A percentile compares a stretch with the other conserved stretches of the same genome.
phyloP scores from a whole-genome alignment of 1,140 invertebrate species.

The Drosophila fuyamai region DNA sequence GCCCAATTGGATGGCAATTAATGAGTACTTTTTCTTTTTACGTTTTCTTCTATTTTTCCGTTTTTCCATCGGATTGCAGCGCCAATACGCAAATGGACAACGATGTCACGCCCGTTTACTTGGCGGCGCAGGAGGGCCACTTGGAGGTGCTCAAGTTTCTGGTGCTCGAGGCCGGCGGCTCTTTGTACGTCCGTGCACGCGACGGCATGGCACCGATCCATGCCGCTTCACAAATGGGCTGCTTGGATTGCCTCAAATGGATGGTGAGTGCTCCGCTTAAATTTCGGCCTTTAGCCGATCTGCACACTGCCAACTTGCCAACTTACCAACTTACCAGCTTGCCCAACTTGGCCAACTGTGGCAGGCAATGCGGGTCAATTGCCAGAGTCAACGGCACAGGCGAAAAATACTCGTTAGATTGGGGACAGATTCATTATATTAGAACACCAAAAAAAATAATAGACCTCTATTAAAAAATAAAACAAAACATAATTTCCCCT shows the following conservation, averaged over 20 bases:
- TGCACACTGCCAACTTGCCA: neutral
- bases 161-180: conserved; percentile 91
- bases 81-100: conserved; percentile 96
- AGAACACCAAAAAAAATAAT: no score
- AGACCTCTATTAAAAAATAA: no score
- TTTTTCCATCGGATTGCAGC: conserved; percentile 84
- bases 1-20: conserved; percentile 16
- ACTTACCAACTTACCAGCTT: neutral
- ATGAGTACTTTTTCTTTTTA: neutral
- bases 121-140: conserved; percentile 94
- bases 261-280: conserved; percentile 88
- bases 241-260: conserved; percentile 93
- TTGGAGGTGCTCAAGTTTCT: conserved; percentile 93
- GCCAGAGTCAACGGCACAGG: conserved; percentile 6
- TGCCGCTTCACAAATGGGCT: conserved; percentile 95
- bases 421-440: no score
- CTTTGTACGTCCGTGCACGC: conserved; percentile 90
- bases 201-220: conserved; percentile 96
- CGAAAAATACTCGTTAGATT: neutral
- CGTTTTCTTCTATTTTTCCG: no score
- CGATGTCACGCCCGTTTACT: conserved; percentile 94
- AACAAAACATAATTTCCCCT: no score
- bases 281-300: conserved; percentile 11
- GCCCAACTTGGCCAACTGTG: conserved; percentile 14
- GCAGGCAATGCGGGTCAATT: conserved; percentile 33